Evolutionary conservation across 2,888 invertebrate genomes (phyloP).

Genomic region (Hermaeophaga mercurialis): DNA sequence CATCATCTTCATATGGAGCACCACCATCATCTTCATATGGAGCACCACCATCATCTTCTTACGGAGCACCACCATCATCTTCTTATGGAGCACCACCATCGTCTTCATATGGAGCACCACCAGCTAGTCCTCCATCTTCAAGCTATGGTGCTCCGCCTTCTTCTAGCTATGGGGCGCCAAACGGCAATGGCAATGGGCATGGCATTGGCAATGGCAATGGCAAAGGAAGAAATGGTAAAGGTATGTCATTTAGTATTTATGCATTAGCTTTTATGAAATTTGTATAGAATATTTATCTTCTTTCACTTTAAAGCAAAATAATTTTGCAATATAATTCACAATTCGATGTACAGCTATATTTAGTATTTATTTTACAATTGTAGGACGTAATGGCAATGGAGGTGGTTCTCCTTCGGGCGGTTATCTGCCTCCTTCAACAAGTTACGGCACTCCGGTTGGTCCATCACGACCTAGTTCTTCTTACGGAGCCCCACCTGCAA

Average conservation of each 20-base stretch:
- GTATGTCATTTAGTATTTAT: too few relatives aligned
- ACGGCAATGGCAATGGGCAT: slow-evolving; percentile 19
- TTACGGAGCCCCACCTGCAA: slow-evolving; percentile 47
- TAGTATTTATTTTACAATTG: too few relatives aligned
- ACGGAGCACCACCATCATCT: slow-evolving; percentile 56
- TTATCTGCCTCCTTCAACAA: slow-evolving; percentile 48
- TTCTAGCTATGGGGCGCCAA: slow-evolving; percentile 40
- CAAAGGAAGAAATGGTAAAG: slow-evolving; percentile 17
- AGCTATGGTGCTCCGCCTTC: slow-evolving; percentile 48
- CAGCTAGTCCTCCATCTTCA: slow-evolving; percentile 40
- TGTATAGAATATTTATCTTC: too few relatives aligned
- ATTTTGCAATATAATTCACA: too few relatives aligned
- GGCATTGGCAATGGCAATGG: slow-evolving; percentile 10
- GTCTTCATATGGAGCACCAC: slow-evolving; percentile 47
- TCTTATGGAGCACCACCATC: slow-evolving; percentile 47
- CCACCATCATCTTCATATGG: slow-evolving; percentile 40
- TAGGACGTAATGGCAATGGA: slow-evolving; percentile 2
- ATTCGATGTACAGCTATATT: too few relatives aligned
- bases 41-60: slow-evolving; percentile 49
- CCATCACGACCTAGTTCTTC: slow-evolving; percentile 48
- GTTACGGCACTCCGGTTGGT: slow-evolving; percentile 55
- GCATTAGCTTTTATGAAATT: too few relatives aligned
- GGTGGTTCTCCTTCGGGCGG: slow-evolving; percentile 8
- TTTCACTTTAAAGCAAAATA: too few relatives aligned
- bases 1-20: slow-evolving; percentile 39